Conservation (phyloP, 2,888 invertebrate species). For the Chloromyia formosa region DNA sequence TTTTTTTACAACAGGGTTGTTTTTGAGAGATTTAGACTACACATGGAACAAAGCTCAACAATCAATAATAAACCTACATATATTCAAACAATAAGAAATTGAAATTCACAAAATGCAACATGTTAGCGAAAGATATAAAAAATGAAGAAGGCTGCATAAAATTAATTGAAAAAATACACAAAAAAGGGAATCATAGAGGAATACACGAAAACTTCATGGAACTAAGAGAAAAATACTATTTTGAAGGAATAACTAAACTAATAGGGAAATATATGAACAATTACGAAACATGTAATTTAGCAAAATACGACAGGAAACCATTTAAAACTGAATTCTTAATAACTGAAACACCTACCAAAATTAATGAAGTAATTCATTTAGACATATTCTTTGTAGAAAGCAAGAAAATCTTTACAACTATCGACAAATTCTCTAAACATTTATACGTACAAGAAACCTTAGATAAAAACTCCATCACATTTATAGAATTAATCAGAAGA, state of each 20-base stretch:
- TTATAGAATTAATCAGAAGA: not conserved
- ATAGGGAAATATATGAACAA: constrained; percentile 9
- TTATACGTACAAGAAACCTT: constrained; percentile 2
- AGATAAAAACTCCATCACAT: not conserved
- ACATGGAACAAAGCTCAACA: too few species aligned
- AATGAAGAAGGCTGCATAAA: not conserved
- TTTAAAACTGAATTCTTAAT: not conserved
- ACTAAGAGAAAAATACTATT: constrained; percentile 10
- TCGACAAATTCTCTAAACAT: constrained; percentile 21
- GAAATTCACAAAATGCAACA: not conserved
- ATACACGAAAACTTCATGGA: constrained; percentile 8
- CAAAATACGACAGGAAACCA: constrained; percentile 11
- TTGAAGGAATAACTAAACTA: constrained; percentile 4
- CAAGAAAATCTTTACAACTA: not conserved
- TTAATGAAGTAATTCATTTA: not conserved
- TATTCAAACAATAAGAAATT: too few species aligned
- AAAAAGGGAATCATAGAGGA: constrained; percentile 23
- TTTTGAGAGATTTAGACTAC: too few species aligned
- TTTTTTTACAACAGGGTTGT: too few species aligned
- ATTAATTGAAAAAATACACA: constrained; percentile 13
- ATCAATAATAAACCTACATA: too few species aligned
- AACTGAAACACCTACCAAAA: not conserved
- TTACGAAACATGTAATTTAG: constrained; percentile 9
- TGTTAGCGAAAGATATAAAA: not conserved
- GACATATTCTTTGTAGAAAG: not conserved